These are phyloP conservation scores for Mellivora capensis DNA, from an alignment of 2,113 vertebrate genomes.

Conservation along the genomic window DNA sequence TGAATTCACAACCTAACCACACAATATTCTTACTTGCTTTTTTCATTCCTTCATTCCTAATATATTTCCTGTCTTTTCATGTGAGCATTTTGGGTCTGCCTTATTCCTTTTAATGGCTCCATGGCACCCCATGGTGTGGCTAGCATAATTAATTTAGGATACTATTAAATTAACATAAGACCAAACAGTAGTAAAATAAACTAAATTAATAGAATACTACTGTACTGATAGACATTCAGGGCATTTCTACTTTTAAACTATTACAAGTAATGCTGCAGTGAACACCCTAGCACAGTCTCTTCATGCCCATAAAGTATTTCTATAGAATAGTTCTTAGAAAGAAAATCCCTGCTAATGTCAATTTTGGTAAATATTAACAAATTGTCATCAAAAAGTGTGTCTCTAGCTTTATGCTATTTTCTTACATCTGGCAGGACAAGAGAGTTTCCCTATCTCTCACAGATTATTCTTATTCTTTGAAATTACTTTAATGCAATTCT, in stretches of 20 bases:
- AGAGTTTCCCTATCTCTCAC: not conserved
- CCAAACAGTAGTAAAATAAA: not conserved
- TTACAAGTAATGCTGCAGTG: not conserved
- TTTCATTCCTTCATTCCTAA: not conserved
- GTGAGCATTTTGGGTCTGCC: not conserved
- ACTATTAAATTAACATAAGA: not conserved
- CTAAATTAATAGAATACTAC: not conserved
- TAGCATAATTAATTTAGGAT: not conserved
- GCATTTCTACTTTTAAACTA: not conserved
- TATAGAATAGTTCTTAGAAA: not conserved
- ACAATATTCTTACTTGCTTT: not conserved
- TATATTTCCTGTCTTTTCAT: not conserved
- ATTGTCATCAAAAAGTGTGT: not conserved
- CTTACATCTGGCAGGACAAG: not conserved
- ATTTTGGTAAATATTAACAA: not conserved
- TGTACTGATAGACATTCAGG: not conserved
- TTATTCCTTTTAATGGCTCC: not conserved
- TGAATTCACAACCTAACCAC: not conserved
- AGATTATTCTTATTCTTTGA: not conserved
- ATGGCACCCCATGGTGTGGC: not conserved
- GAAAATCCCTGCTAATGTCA: not conserved
- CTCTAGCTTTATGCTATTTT: not conserved
- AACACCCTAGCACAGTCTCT: not conserved
- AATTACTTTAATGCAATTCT: not conserved
- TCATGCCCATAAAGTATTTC: not conserved